A percentile compares a stretch with the other conserved stretches of the same genome.
These are phyloP conservation scores for Siniperca obscura DNA, from an alignment of 2,797 vertebrate genomes.

Conservation along the genomic window DNA sequence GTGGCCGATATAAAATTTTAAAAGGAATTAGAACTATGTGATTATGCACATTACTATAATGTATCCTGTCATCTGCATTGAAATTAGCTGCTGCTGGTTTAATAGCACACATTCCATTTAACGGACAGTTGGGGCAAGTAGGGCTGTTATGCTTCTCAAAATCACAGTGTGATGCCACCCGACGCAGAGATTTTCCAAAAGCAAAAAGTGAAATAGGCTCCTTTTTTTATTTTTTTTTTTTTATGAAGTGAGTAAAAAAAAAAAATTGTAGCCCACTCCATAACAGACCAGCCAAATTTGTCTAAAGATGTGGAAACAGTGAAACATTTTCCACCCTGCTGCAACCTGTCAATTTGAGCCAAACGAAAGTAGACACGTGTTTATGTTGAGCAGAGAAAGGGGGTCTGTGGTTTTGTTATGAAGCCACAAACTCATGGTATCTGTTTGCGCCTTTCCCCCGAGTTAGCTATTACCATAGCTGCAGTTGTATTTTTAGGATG, in stretches of 20 bases:
- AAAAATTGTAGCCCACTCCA: too few relatives aligned
- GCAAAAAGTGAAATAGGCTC: not conserved
- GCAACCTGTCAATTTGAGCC: constrained; percentile 26
- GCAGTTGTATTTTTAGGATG: constrained; percentile 24
- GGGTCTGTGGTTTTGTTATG: not conserved
- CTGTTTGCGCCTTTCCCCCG: not conserved
- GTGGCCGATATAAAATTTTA: not conserved
- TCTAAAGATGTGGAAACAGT: not conserved
- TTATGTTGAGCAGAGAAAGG: not conserved
- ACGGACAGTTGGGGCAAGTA: not conserved
- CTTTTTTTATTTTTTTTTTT: too few relatives aligned
- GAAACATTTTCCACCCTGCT: not conserved
- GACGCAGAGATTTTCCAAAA: not conserved
- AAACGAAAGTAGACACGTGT: not conserved
- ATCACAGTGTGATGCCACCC: not conserved
- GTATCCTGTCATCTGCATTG: not conserved
- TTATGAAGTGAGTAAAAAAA: not conserved
- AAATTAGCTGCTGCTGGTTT: not conserved
- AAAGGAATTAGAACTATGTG: not conserved
- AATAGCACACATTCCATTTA: not conserved
- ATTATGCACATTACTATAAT: constrained; percentile 1
- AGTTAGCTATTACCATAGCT: constrained; percentile 13
- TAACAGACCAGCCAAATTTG: not conserved
- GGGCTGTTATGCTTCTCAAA: not conserved
- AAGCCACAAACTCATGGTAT: constrained; percentile 21